A percentile compares a stretch with the other conserved stretches of the same genome.
These are phyloP conservation scores for Peromyscus maniculatus DNA, from an alignment of 2,113 vertebrate genomes.

Conservation along the genomic window DNA sequence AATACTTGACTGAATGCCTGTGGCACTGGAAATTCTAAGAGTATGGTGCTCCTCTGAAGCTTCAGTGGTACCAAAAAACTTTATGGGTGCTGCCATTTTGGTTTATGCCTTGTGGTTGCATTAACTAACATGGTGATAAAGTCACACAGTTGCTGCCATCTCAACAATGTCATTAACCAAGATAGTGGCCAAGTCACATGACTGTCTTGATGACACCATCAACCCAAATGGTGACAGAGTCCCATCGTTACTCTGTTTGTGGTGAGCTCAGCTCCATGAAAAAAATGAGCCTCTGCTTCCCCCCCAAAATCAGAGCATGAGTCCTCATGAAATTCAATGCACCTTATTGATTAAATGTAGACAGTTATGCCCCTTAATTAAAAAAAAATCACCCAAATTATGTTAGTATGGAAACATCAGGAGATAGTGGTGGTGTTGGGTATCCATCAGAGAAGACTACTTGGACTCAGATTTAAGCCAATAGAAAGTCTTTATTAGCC, in stretches of 20 bases:
- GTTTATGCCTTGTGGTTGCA: not conserved
- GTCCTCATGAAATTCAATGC: not conserved
- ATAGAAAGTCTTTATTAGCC: not conserved
- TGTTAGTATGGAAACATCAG: not conserved
- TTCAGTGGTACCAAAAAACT: not conserved
- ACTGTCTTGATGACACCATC: not conserved
- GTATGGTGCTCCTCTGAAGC: too few species aligned
- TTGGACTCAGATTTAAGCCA: not conserved
- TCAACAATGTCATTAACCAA: not conserved
- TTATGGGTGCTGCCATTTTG: not conserved
- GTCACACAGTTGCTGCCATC: not conserved
- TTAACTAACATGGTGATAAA: not conserved
- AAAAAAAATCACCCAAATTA: not conserved
- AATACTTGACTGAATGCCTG: not conserved
- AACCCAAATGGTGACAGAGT: not conserved
- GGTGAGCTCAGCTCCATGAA: not conserved
- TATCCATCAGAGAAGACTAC: not conserved
- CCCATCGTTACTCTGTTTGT: not conserved
- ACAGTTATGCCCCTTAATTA: not conserved
- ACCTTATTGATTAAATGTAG: not conserved
- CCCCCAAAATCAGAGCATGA: not conserved
- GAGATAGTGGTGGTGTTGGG: not conserved
- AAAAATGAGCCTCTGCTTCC: not conserved
- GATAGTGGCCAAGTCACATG: not conserved
- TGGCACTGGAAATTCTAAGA: not conserved